Evolutionary conservation across 2,797 vertebrate species (phyloP), one percentile per base, ranked within the genome.

Genomic region (Rhabdophis nuchalis): DNA sequence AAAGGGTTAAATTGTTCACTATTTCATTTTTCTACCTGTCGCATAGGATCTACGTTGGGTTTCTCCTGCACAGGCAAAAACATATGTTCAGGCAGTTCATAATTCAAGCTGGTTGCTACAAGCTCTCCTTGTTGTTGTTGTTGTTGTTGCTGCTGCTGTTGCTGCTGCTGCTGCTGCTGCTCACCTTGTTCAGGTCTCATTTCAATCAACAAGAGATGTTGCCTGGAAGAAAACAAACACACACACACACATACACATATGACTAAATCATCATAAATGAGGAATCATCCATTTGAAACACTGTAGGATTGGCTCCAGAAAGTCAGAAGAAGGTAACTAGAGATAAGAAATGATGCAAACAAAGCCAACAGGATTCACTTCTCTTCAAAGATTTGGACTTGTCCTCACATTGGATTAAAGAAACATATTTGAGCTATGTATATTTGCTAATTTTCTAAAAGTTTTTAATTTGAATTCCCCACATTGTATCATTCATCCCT

Each of bases 31-130:
- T 23, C 11, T 97, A 99, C 98, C 98, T 98, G 97, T 86, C 97
- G 95, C 27, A 97, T 93, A 0, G 97, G 97, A 57, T 97, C 94
- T 5, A 97, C 96, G 0, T 89, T 94, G 90, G 72, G 4, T 98
- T 97, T 64, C 98, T 94, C 91, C 97, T 97, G 4, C 41, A 25
- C 10, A 12, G 20, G 41, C 4, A 11, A 6, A 82, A 90, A 93
- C 2, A 32, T 25, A 97, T 23, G 1, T 52, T 95, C 89, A 1
- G 95, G 96, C 94, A 98, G 97, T 10, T 96, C 97, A 93, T 97
- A 98, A 50, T 94, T 95, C 32, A 99, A 90, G 92, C 95, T 94
- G 18, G 98, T 98, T 0, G 93, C 97, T 95, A 92, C 98, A 92
- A 25, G 23, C 23, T 82, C 77, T 46, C 4, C 36, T 41, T 77